phyloP scores from a whole-genome alignment of 2,113 vertebrate genomes.

The sheep (Ovis aries) region ARS-UI_Ramb_v3.0 NC_056055.1:204447001-204447500 shows the following conservation, averaged over 20 bases:
- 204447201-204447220: neutral
- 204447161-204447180: neutral
- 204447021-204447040: neutral
- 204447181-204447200: neutral
- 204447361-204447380: constrained; percentile 71
- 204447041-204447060: neutral
- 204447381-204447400: constrained; percentile 60
- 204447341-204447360: constrained; percentile 51
- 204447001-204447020: neutral
- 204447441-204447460: constrained; percentile 56
- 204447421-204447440: constrained; percentile 36
- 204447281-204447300: constrained; percentile 9
- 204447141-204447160: neutral
- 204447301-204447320: neutral
- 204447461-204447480: constrained; percentile 53
- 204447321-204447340: constrained; percentile 55
- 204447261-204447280: constrained; percentile 55
- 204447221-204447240: constrained; percentile 5
- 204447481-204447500: constrained; percentile 26
- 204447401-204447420: constrained; percentile 21
- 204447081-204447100: neutral
- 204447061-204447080: neutral
- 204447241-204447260: constrained; percentile 56
- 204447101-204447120: neutral
- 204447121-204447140: neutral